Conservation (phyloP, 2,888 invertebrate genomes). For the Phalangium opilio region DNA sequence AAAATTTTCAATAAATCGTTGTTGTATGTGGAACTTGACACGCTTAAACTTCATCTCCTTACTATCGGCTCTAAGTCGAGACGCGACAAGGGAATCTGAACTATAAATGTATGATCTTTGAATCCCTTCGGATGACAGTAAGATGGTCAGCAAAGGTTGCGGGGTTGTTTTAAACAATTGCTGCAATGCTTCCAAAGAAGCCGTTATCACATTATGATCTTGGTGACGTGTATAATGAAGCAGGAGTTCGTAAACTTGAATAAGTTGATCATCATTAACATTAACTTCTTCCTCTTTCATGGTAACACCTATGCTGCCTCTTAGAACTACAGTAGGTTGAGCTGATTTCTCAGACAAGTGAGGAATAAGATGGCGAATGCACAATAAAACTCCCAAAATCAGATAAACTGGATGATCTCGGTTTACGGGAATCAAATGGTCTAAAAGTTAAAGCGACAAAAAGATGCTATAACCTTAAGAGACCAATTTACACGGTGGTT, state of each 20-base stretch:
- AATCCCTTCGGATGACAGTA: slow-evolving; percentile 39
- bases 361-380: slow-evolving; percentile 47
- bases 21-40: too few species aligned
- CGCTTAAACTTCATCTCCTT: slow-evolving; percentile 3
- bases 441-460: too few species aligned
- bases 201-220: slow-evolving; percentile 77
- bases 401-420: slow-evolving; percentile 37
- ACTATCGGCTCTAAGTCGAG: slow-evolving; percentile 17
- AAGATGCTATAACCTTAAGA: too few species aligned
- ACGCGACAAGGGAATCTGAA: slow-evolving; percentile 14
- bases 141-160: slow-evolving; percentile 37
- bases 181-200: slow-evolving; percentile 58
- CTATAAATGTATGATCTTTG: slow-evolving; percentile 30
- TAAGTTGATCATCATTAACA: slow-evolving; percentile 27
- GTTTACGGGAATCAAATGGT: slow-evolving; percentile 41
- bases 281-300: slow-evolving; percentile 17
- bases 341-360: slow-evolving; percentile 30
- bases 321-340: slow-evolving; percentile 15
- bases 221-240: slow-evolving; percentile 39
- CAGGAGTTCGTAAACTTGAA: slow-evolving; percentile 34
- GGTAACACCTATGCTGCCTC: slow-evolving; percentile 26
- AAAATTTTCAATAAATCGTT: not conserved
- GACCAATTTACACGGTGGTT: too few species aligned
- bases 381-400: slow-evolving; percentile 49
- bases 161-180: slow-evolving; percentile 43